Evolutionary conservation across 2,888 invertebrate species (phyloP).

Genomic region (Cerastis rubricosa): DNA sequence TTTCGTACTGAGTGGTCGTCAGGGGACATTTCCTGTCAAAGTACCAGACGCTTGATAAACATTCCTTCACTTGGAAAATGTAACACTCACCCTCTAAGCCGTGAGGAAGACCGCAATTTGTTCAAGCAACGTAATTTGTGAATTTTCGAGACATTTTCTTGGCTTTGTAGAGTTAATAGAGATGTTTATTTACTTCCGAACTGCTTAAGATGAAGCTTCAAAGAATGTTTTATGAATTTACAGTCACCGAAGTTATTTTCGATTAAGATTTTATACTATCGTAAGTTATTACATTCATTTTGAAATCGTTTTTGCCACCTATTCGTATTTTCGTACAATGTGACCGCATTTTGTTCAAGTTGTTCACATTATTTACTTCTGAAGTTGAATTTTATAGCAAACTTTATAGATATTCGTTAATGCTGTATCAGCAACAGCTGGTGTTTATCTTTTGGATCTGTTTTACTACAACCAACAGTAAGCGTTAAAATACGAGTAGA

Average conservation of each 20-base stretch:
- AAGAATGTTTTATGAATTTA: slow-evolving; percentile 2
- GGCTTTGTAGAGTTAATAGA: slow-evolving; percentile 57
- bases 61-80: slow-evolving; percentile 15
- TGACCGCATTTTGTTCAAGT: slow-evolving; percentile 12
- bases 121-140: slow-evolving; percentile 64
- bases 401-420: slow-evolving; percentile 28
- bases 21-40: not conserved
- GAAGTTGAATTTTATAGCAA: not conserved
- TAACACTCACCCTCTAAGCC: slow-evolving; percentile 9
- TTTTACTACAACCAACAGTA: not conserved
- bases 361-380: not conserved
- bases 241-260: not conserved
- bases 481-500: not conserved
- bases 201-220: slow-evolving; percentile 1
- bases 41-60: not conserved
- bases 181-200: slow-evolving; percentile 59
- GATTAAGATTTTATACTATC: not conserved
- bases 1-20: not conserved
- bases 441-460: not conserved
- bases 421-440: not conserved
- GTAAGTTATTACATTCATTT: not conserved
- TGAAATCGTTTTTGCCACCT: not conserved
- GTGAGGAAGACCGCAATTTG: slow-evolving; percentile 62
- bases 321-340: not conserved
- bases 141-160: slow-evolving; percentile 67